A percentile compares a stretch with the other conserved stretches of the same genome.
Evolutionary conservation across 2,113 vertebrate species (phyloP).

Genomic region (Bufo bufo): DNA sequence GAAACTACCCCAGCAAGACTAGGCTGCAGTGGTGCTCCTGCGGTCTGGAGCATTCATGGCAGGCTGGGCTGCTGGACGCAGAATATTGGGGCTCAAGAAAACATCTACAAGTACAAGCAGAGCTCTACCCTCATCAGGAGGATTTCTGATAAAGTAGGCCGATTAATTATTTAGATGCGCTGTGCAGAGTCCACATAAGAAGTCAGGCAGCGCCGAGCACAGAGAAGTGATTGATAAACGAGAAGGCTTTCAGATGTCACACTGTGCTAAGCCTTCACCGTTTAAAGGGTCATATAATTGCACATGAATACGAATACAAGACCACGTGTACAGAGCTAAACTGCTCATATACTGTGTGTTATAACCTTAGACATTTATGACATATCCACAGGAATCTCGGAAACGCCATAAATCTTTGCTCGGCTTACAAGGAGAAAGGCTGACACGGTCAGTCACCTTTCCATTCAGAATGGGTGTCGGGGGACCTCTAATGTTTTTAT

Average conservation of each 20-base stretch:
- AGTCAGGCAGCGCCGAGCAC: neutral
- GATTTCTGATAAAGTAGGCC: neutral
- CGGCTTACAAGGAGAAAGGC: too few species aligned
- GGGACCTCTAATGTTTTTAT: too few species aligned
- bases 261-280: neutral
- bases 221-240: neutral
- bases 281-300: neutral
- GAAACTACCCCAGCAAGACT: too few species aligned
- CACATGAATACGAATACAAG: neutral
- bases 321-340: neutral
- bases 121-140: neutral
- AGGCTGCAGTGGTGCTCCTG: too few species aligned
- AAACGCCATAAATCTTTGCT: too few species aligned
- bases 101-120: neutral
- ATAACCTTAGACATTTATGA: neutral
- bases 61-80: too few species aligned
- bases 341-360: neutral
- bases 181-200: neutral
- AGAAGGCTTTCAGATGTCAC: neutral
- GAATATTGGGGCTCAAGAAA: too few species aligned
- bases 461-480: too few species aligned
- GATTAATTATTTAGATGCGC: constrained; percentile 14
- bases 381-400: neutral
- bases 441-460: too few species aligned
- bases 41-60: neutral